Evolutionary conservation across 2,888 invertebrate genomes (phyloP).

Genomic region (Trissoscelio sp.): DNA sequence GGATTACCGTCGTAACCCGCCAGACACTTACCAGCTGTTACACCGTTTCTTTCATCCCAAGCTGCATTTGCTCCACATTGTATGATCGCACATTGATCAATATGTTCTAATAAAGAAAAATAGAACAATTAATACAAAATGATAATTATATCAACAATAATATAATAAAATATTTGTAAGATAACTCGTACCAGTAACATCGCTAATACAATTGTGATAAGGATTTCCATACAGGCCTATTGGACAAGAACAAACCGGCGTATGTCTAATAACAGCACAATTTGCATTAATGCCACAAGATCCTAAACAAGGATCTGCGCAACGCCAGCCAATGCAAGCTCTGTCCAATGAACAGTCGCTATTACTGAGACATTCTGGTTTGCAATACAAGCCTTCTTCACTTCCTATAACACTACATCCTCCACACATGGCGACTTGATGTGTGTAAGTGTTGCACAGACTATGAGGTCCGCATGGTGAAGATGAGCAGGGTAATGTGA

Average conservation of each 20-base stretch:
- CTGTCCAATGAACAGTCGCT: conserved; percentile 91
- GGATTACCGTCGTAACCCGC: conserved; percentile 92
- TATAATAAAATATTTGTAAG: background rate
- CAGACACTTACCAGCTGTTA: conserved; percentile 89
- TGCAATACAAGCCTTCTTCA: conserved; percentile 89
- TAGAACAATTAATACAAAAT: too few species aligned
- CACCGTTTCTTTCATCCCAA: conserved; percentile 88
- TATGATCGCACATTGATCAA: conserved; percentile 89
- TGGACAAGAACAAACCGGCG: conserved; percentile 92
- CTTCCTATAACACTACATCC: conserved; percentile 89
- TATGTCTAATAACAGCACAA: conserved; percentile 90
- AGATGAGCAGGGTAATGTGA: conserved; percentile 89
- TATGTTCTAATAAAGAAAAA: conserved; percentile 59
- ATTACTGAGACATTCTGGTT: conserved; percentile 93
- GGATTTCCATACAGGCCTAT: conserved; percentile 93
- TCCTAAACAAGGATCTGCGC: conserved; percentile 88
- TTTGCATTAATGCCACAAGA: conserved; percentile 92
- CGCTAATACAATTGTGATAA: conserved; percentile 90
- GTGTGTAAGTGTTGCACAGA: conserved; percentile 88
- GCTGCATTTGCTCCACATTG: conserved; percentile 92
- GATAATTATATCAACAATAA: background rate
- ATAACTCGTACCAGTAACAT: conserved; percentile 79
- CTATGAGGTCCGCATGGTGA: conserved; percentile 90
- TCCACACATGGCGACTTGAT: conserved; percentile 91
- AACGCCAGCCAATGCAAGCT: conserved; percentile 88